Evolutionary conservation across 2,113 vertebrate genomes (phyloP).

Genomic region (Phylloscopus trochiloides): DNA sequence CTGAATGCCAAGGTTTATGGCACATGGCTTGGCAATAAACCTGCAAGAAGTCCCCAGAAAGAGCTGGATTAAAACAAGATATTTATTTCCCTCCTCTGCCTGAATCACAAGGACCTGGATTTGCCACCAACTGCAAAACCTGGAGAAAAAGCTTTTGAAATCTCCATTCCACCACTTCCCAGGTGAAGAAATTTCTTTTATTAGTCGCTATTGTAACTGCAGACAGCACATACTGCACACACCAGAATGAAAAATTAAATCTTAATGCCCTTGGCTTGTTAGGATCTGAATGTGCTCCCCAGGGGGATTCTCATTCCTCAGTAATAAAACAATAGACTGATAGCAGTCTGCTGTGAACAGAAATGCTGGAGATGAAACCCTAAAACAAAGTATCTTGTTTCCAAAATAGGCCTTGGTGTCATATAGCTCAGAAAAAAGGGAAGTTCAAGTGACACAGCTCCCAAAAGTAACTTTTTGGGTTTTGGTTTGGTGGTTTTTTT

Average conservation of each 20-base stretch:
- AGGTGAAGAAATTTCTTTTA: neutral
- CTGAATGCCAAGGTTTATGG: constrained; percentile 82
- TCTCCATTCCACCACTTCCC: neutral
- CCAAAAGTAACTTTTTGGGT: neutral
- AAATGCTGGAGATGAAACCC: neutral
- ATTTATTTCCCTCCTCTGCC: neutral
- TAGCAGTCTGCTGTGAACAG: neutral
- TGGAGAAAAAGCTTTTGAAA: neutral
- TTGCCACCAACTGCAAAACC: neutral
- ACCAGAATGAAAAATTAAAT: neutral
- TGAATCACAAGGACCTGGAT: neutral
- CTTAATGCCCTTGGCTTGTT: neutral
- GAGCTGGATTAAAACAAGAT: neutral
- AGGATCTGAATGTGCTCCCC: neutral
- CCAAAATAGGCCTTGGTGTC: neutral
- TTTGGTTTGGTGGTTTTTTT: neutral
- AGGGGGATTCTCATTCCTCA: neutral
- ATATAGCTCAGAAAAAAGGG: neutral
- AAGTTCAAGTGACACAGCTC: neutral
- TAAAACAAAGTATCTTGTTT: neutral
- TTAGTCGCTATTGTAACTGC: neutral
- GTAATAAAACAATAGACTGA: neutral
- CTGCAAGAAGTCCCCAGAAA: constrained; percentile 65
- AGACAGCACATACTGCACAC: neutral
- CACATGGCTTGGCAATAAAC: constrained; percentile 88